These are phyloP conservation scores for Morone saxatilis DNA, from an alignment of 2,113 vertebrate species.

Conservation along the genomic window DNA sequence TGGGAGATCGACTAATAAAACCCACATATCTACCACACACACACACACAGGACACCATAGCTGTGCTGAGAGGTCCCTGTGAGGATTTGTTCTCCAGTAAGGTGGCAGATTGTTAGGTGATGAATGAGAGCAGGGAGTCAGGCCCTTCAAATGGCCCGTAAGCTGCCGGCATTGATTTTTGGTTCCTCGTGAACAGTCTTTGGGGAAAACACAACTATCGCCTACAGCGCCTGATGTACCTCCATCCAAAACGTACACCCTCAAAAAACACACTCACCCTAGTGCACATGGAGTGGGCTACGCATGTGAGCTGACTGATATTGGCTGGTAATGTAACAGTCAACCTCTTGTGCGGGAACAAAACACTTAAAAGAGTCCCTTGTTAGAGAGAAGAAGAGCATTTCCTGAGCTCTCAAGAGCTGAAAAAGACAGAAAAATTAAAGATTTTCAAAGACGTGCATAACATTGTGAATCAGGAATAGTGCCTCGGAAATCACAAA, in stretches of 20 bases:
- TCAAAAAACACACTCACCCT: constrained; percentile 16
- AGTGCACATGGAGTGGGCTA: constrained; percentile 18
- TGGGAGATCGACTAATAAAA: constrained; percentile 46
- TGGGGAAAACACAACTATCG: constrained; percentile 49
- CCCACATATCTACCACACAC: constrained; percentile 11
- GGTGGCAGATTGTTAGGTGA: constrained; percentile 66
- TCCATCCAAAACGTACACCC: constrained; percentile 31
- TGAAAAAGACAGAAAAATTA: background rate
- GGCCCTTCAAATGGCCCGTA: constrained; percentile 62
- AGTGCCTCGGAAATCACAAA: rapidly evolving
- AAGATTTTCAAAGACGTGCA: background rate
- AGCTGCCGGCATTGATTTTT: constrained; percentile 71
- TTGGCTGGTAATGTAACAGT: constrained; percentile 34
- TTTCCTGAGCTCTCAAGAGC: background rate
- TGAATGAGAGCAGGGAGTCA: constrained; percentile 65
- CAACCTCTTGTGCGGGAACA: background rate
- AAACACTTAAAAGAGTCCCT: constrained; percentile 14
- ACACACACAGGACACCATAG: background rate
- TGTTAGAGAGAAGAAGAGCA: constrained; percentile 17
- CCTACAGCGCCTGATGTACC: constrained; percentile 48
- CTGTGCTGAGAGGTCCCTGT: constrained; percentile 40
- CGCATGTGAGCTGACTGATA: constrained; percentile 27
- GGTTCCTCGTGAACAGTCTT: constrained; percentile 56
- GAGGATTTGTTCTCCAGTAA: constrained; percentile 54
- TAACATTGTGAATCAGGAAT: background rate